These are phyloP conservation scores for Pristionchus arcanus DNA, from an alignment of 2,888 invertebrate species.

Conservation along the genomic window DNA sequence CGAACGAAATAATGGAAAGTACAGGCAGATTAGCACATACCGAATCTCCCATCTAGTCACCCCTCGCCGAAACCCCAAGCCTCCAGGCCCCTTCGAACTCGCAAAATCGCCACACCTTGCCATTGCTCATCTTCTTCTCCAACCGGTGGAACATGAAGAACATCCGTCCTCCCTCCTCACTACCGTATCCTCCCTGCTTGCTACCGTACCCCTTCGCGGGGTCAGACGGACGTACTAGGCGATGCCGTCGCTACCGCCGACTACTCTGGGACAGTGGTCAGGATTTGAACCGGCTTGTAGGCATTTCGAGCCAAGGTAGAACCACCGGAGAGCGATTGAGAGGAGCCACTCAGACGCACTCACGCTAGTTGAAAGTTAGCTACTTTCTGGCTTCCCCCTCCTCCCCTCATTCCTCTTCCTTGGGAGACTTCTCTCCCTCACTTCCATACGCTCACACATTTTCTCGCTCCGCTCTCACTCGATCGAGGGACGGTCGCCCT, in stretches of 20 bases:
- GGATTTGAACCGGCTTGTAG: not conserved
- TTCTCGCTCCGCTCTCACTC: not conserved
- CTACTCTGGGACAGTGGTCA: not conserved
- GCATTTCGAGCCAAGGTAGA: not conserved
- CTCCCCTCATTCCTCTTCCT: not conserved
- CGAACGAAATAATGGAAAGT: no score
- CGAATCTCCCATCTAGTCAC: not conserved
- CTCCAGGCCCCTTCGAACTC: not conserved
- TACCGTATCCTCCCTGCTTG: not conserved
- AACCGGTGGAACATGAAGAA: constrained; percentile 42
- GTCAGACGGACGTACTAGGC: not conserved
- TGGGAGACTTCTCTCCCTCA: not conserved
- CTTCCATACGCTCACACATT: not conserved
- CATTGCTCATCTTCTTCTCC: constrained; percentile 28
- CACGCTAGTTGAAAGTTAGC: constrained; percentile 4
- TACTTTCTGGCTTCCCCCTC: constrained; percentile 6
- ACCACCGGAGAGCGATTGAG: not conserved
- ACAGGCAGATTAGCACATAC: no score
- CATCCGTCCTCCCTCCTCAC: not conserved
- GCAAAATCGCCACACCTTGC: not conserved
- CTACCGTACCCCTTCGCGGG: constrained; percentile 22
- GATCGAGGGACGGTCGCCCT: not conserved
- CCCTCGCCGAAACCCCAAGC: not conserved
- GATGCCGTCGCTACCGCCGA: not conserved
- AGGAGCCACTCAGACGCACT: not conserved